Conservation (phyloP, 2,888 invertebrate species). For the Cryptosula pallasiana region DNA sequence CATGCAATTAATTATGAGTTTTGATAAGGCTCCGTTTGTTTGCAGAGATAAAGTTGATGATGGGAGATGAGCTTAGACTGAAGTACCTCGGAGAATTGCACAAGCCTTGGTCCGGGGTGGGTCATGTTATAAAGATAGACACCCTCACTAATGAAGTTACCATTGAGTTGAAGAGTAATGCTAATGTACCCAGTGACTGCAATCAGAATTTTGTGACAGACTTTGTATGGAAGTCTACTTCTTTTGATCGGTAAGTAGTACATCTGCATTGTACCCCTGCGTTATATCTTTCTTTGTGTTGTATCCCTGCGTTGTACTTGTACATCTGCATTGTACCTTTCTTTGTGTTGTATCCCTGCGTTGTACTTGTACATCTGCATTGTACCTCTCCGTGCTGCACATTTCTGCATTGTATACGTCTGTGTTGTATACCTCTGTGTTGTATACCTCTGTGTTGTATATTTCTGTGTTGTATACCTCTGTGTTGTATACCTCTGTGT, state of each 20-base stretch:
- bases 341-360: too few species aligned
- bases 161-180: conserved; percentile 85
- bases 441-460: too few species aligned
- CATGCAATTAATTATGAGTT: too few species aligned
- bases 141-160: conserved; percentile 94
- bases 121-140: conserved; percentile 80
- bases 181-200: conserved; percentile 87
- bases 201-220: conserved; percentile 94
- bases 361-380: neutral
- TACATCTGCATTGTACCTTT: too few species aligned
- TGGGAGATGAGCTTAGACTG: conserved; percentile 91
- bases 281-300: too few species aligned
- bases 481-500: too few species aligned
- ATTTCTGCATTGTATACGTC: too few species aligned
- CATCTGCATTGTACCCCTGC: too few species aligned
- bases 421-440: too few species aligned
- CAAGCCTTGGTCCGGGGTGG: conserved; percentile 94
- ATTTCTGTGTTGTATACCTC: too few species aligned
- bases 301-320: too few species aligned
- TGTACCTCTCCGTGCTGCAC: neutral
- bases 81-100: conserved; percentile 84
- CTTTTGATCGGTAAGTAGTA: conserved; percentile 82
- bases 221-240: conserved; percentile 98
- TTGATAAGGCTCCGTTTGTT: conserved; percentile 26
- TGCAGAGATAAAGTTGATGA: conserved; percentile 94